Evolutionary conservation across 2,797 vertebrate genomes (phyloP), one percentile per base, ranked within the genome.

Genomic region (Pantherophis alleghaniensis): DNA sequence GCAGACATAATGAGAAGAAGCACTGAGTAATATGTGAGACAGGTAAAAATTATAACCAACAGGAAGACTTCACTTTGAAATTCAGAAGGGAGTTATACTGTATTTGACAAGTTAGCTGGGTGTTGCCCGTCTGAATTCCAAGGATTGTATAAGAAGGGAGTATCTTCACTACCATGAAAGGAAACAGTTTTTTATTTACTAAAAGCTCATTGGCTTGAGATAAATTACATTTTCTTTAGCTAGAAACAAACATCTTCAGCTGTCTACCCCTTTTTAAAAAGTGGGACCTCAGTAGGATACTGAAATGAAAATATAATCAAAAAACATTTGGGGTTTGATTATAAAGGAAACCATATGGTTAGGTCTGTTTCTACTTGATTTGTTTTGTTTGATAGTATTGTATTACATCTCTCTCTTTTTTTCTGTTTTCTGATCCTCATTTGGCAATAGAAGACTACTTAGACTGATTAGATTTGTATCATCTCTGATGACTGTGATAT

Each of bases 111-210:
- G 79, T 83, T 47, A 47, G 3, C 4, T 32, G 18, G 93, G 94
- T 2, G 87, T 96, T 56, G 83, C 10, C n/a, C 1, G 13, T 1
- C 0, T 28, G 92, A 90, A 94, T 95, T 90, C 32, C 90, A 95
- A 95, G 89, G 86, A 93, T 92, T 7, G 26, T 90, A 95, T 66
- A 53, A 59, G 91, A 89, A 24, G 74, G 94, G 92, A 95, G 94
- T 20, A 92, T 92, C 60, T 83, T 28, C 7, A 69, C 24, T 26
- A 90, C 24, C 86, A 92, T 87, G 26, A 91, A 51, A 26, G 28
- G 91, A 5, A 53, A 47, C 9, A 7, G 66, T 0, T 0, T 61
- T 69, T 32, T 53, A 1, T 0, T 89, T 42, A 3, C 9, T 63
- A 24, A 5, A 11, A 89, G 51, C 53, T 6, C 79, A 0, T 74